Evolutionary conservation across 2,113 vertebrate species (phyloP), one percentile per base, ranked within the genome.

Genomic region (Noturus placidus): DNA sequence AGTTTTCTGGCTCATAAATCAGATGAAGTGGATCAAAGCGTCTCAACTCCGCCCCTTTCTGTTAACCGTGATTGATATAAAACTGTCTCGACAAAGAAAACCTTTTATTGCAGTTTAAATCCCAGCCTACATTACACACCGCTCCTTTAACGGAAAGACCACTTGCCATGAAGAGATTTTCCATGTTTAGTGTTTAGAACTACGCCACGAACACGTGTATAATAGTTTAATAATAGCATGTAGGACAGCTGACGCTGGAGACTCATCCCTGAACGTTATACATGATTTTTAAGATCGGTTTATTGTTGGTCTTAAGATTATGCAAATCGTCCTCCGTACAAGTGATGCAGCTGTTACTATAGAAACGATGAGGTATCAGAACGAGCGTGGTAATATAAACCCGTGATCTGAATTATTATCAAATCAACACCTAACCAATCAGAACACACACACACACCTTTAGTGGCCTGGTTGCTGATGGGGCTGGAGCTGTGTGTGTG

Each of bases 391-490:
- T 97, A 97, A 3, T 54, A 52, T 15, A 79, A n/a, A 56, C 50
- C 65, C 33, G 33, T 70, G 17, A 70, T 70, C 38, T 10, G 17
- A 70, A 9, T 38, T 27, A 11, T 11, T 59, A 77, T 25, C 35
- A 77, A 25, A n/a, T 17, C n/a, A 33, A 19, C 78, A 80, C 5
- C 11, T 19, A 13, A 27, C 74, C 42, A 77, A 27, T 77, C 42
- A 77, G 74, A 50, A 38, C 11, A 50, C 57, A 82, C 20, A 42
- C 80, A 38, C 57, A 42, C 92, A 97, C 97, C 97, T 96, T 97
- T 97, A 59, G 97, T 97, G 63, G 97, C 96, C 94, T 97, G 97
- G 93, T 97, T 97, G 93, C 95, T 97, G 93, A 97, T 94, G n/a
- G 97, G 97, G 3, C 96, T 96, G 89, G 96, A 95, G 82, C 96